These are phyloP conservation scores for Caenorhabditis sulstoni DNA, from an alignment of 2,888 invertebrate species.

Conservation along the genomic window DNA sequence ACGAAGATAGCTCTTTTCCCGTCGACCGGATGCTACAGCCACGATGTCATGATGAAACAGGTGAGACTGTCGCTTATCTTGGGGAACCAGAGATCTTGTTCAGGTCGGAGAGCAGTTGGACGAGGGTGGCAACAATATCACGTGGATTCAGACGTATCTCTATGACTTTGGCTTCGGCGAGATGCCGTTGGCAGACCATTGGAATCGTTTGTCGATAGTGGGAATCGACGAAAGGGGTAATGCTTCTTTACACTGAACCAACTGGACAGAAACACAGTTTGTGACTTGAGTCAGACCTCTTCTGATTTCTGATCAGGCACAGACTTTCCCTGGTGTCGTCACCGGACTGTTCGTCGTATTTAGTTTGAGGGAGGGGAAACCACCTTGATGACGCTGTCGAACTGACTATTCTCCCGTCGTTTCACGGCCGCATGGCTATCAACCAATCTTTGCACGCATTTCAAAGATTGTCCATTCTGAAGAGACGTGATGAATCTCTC, in stretches of 20 bases:
- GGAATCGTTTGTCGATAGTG: conserved; percentile 68
- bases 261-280: too few relatives aligned
- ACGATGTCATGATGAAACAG: conserved; percentile 78
- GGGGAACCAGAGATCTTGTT: conserved; percentile 2
- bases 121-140: conserved; percentile 62
- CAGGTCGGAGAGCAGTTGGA: conserved; percentile 58
- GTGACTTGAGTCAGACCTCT: not conserved
- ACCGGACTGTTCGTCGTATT: conserved; percentile 7
- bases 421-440: conserved; percentile 22
- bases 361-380: conserved; percentile 19
- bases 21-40: conserved; percentile 76
- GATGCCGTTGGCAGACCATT: conserved; percentile 66
- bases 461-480: conserved; percentile 36
- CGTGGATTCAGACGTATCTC: conserved; percentile 76
- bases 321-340: not conserved
- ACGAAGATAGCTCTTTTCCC: conserved; percentile 72
- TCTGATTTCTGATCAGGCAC: conserved; percentile 25
- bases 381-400: not conserved
- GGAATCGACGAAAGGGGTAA: conserved; percentile 64
- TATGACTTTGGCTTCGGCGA: conserved; percentile 75
- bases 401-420: not conserved
- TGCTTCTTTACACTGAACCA: not conserved
- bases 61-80: conserved; percentile 57
- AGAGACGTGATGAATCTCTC: not conserved
- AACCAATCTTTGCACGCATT: conserved; percentile 23